Base-by-base conservation (phyloP, 2,797 vertebrate genomes). In the Artibeus jamaicensis region DNA sequence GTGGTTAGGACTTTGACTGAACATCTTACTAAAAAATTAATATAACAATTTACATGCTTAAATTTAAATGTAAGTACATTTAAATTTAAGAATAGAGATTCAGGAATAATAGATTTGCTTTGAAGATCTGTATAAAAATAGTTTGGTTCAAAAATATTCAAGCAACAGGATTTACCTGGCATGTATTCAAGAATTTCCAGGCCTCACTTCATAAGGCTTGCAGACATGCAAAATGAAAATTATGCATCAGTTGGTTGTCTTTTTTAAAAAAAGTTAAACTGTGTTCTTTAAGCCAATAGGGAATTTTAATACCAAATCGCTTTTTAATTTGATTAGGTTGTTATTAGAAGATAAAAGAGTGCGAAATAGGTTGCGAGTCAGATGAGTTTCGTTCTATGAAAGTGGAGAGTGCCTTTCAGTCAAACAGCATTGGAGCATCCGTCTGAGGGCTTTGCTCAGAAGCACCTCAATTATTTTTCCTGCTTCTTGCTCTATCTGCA, bases 71-170 rank as follows among this genome's bases (percentile, higher is more conserved):
- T n/a, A n/a, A n/a, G n/a, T 77, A 67, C 21, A 83, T 48, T 83
- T 19, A 34, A 32, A 46, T 22, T 29, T 37, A 81, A 62, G 39
- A 89, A 68, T 74, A 84, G 68, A 79, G 14, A 34, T 79, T 96
- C 24, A 62, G 55, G 55, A 21, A 48, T 85, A 53, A 70, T 89
- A 91, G 34, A 9, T 73, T 95, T 88, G 37, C 87, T 96, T 94
- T 92, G 90, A 93, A 86, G 79, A 86, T 93, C 34, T 79, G 18
- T 50, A 42, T 62, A 88, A 96, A 86, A 94, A 90, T 82, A 89
- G 29, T 70, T 77, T 83, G 48, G 34, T 84, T 85, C 2, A 77
- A 67, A 96, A 93, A 42, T 89, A 84, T 87, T 89, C 53, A 84
- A 86, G 32, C 76, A 85, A 77, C 39, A 84, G 15, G 11, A 65